phyloP scores from a whole-genome alignment of 2,888 invertebrate genomes.

The Chloroclystis v-ata region DNA sequence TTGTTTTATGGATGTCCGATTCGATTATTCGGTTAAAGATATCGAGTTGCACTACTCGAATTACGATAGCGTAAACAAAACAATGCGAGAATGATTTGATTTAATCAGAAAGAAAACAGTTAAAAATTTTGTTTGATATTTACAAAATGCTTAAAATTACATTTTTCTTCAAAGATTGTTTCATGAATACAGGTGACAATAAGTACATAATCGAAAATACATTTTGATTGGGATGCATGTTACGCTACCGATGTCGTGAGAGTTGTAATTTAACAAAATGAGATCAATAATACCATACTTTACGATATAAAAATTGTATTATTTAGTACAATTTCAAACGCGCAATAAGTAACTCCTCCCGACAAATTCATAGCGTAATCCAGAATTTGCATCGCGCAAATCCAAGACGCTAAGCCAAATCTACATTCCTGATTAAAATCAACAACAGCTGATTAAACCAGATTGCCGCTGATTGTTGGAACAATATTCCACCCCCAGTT shows the following conservation, averaged over 20 bases:
- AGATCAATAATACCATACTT: no score
- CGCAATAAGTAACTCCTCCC: background rate
- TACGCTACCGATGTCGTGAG: no score
- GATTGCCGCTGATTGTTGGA: no score
- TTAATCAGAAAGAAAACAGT: background rate
- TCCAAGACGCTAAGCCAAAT: conserved; percentile 9
- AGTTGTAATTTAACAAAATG: no score
- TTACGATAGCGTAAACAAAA: conserved; percentile 30
- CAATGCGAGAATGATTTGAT: background rate
- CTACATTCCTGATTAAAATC: conserved; percentile 19
- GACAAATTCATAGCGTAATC: background rate
- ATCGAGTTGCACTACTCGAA: conserved; percentile 38
- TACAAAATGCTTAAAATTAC: no score
- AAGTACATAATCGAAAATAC: no score
- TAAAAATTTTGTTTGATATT: background rate
- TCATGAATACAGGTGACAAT: no score
- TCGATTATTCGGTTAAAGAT: conserved; percentile 55
- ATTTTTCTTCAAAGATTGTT: no score
- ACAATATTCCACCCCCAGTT: conserved; percentile 44
- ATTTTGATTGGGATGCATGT: no score
- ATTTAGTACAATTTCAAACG: background rate
- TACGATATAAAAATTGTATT: no score
- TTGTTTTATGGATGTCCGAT: conserved; percentile 64
- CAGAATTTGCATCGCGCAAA: background rate
- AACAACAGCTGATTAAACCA: conserved; percentile 24